These are phyloP conservation scores for Telmatherina bonti DNA, from an alignment of 2,797 vertebrate genomes.

Conservation along the genomic window DNA sequence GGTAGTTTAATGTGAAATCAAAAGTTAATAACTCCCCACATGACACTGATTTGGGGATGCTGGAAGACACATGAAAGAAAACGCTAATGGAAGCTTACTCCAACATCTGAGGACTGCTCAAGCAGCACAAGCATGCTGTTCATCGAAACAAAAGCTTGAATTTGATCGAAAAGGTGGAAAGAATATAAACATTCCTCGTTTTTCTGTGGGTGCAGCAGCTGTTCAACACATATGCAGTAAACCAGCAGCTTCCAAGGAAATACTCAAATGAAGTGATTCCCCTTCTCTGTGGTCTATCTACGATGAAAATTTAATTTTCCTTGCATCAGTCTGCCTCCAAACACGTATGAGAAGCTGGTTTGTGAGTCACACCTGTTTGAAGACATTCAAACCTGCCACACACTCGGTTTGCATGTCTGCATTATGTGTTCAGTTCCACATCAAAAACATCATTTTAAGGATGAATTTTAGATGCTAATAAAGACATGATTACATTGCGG, in stretches of 20 bases:
- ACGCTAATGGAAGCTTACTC: constrained; percentile 18
- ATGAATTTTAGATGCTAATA: constrained; percentile 47
- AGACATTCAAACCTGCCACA: not conserved
- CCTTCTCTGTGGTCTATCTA: not conserved
- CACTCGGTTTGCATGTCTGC: not conserved
- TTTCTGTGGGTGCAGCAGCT: constrained; percentile 18
- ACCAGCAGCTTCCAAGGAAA: constrained; percentile 18
- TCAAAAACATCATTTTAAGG: constrained; percentile 34
- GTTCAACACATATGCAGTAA: constrained; percentile 28
- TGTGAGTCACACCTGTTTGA: not conserved
- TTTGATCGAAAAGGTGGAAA: constrained; percentile 74
- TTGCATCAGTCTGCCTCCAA: not conserved
- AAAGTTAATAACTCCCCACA: constrained; percentile 37
- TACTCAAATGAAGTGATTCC: not conserved
- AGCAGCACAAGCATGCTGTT: constrained; percentile 79
- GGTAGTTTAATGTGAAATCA: constrained; percentile 46
- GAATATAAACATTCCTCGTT: constrained; percentile 52
- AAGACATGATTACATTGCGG: constrained; percentile 59
- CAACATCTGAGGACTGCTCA: constrained; percentile 73
- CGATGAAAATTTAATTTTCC: not conserved
- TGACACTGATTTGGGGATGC: constrained; percentile 10
- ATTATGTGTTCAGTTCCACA: constrained; percentile 35
- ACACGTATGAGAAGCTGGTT: not conserved
- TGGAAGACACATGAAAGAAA: constrained; percentile 66
- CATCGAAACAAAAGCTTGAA: constrained; percentile 77